Evolutionary conservation across 2,113 vertebrate species (phyloP).

Genomic region (Etheostoma cragini): DNA sequence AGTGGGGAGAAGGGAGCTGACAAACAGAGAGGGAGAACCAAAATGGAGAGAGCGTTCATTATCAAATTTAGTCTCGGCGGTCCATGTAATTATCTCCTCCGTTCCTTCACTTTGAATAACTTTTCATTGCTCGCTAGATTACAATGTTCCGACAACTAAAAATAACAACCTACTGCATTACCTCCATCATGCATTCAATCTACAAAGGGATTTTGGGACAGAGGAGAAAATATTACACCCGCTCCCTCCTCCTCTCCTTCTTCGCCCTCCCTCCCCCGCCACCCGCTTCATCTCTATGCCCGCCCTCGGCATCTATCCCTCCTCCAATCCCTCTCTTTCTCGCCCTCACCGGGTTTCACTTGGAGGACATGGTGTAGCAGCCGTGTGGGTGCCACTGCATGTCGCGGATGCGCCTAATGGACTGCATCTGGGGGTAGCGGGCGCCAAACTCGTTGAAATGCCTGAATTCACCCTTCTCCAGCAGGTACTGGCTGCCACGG

Average conservation of each 20-base stretch:
- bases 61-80: background rate
- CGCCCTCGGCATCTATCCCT: slow-evolving; percentile 51
- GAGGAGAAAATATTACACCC: slow-evolving; percentile 29
- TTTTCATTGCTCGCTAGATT: slow-evolving; percentile 32
- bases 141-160: slow-evolving; percentile 28
- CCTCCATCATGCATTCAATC: slow-evolving; percentile 33
- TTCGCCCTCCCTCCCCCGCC: slow-evolving; percentile 51
- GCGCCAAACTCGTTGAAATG: slow-evolving; percentile 84
- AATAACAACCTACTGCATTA: slow-evolving; percentile 26
- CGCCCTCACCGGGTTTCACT: slow-evolving; percentile 75
- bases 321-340: slow-evolving; percentile 74
- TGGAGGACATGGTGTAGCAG: slow-evolving; percentile 79
- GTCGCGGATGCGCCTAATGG: slow-evolving; percentile 80
- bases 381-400: slow-evolving; percentile 82
- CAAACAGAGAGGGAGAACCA: slow-evolving; percentile 50
- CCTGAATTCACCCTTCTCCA: slow-evolving; percentile 81
- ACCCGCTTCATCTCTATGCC: slow-evolving; percentile 31
- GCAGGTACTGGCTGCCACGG: slow-evolving; percentile 81
- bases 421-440: slow-evolving; percentile 81
- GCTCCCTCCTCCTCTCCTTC: slow-evolving; percentile 66
- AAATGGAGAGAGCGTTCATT: slow-evolving; percentile 27
- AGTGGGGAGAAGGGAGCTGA: slow-evolving; percentile 31
- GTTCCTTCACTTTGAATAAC: slow-evolving; percentile 40
- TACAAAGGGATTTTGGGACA: slow-evolving; percentile 16
- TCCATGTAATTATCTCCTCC: slow-evolving; percentile 25